Conservation (phyloP, 2,888 invertebrate genomes). For the Andrena dorsata region DNA sequence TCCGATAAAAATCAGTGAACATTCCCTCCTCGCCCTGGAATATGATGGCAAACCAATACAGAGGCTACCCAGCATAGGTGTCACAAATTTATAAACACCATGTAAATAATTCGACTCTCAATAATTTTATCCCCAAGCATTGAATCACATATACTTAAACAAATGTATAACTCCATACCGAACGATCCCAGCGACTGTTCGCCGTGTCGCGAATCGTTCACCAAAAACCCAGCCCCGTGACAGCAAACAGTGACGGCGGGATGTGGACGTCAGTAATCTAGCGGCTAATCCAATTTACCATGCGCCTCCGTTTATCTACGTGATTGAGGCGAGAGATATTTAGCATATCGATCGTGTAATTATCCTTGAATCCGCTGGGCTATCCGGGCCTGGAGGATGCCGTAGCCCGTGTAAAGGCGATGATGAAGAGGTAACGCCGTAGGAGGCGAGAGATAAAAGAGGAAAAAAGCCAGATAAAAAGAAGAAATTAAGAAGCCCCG, state of each 20-base stretch:
- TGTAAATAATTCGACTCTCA: no score
- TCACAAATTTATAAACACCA: no score
- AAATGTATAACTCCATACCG: not conserved
- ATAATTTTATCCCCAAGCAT: no score
- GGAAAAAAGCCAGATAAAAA: constrained; percentile 52
- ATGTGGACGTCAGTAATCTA: constrained; percentile 22
- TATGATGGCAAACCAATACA: no score
- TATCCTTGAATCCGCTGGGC: constrained; percentile 63
- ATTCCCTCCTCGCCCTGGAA: no score
- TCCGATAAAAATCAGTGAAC: no score
- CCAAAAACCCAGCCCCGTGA: constrained; percentile 7
- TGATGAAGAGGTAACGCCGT: constrained; percentile 82
- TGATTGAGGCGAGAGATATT: constrained; percentile 70
- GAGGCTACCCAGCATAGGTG: no score
- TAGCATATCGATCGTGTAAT: constrained; percentile 78
- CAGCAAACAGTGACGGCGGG: constrained; percentile 26
- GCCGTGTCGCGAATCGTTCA: constrained; percentile 13
- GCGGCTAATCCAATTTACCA: constrained; percentile 62
- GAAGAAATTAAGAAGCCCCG: constrained; percentile 75
- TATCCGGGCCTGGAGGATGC: constrained; percentile 24
- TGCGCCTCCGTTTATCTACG: constrained; percentile 64
- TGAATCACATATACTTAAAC: no score
- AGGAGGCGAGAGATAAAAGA: constrained; percentile 76
- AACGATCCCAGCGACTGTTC: not conserved
- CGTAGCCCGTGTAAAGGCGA: constrained; percentile 50